Base-by-base conservation (phyloP, 1,140 invertebrate genomes). In the Drosophila auraria region DNA sequence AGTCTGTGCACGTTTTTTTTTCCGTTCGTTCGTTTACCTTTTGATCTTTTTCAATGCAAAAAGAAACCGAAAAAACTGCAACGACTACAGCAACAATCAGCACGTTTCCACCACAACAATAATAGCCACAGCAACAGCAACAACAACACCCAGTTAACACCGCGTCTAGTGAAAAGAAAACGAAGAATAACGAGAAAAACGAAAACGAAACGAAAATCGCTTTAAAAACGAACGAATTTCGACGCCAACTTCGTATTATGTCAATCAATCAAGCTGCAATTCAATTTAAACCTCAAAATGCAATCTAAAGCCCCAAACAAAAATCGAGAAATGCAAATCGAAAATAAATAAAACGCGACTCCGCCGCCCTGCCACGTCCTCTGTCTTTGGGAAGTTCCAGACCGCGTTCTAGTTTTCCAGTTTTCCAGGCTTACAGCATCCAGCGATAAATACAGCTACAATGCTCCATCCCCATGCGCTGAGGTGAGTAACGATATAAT, bases 251-350 rank as follows among this genome's bases (percentile, higher is more conserved):
- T 90, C 86, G 86, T 90, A 90, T 89, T 89, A 89, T 89, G 86
- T 54, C 86, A 89, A 58, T 89, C 50, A 86, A 90, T 90, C 86
- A 90, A 80, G 57, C 82, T 90, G 86, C 78, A 20, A 66, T 75
- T 78, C 58, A 72, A 78, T 82, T 69, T 42, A 57, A 60, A 87
- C 50, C 77, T 68, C 80, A 66, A 75, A 79, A 73, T 78, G 64
- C 78, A 66, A 84, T 44, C 66, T 62, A 80, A 68, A 45, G 63
- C 44, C 68, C 62, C 17, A 73, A 56, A 53, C 53, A 49, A 47
- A 49, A 58, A 53, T 1, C 66, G 47, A 59, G 33, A 86, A 60
- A 9, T 54, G 15, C 27, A 60, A 60, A 50, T 45, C 17, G 45
- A 44, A 47, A 57, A 57, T 61, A 23, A 38, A 56, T 56, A 56